Conservation (phyloP, 1,140 invertebrate genomes). For the Dolichoris vasculosae region DNA sequence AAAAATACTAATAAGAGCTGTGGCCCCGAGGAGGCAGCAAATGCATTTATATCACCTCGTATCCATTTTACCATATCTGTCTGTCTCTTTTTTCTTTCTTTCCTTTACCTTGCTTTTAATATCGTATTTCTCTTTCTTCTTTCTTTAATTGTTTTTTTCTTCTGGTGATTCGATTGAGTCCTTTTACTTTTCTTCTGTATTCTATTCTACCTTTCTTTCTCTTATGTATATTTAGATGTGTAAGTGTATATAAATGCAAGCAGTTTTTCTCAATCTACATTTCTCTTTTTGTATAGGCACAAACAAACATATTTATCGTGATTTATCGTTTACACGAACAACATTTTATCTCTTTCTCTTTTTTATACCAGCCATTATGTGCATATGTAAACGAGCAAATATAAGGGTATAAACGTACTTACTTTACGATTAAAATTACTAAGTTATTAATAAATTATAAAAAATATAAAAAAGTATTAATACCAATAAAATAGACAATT, state of each 20-base stretch:
- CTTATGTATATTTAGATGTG: neutral
- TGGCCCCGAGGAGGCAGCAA: slow-evolving; percentile 61
- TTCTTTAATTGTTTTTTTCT: slow-evolving; percentile 43
- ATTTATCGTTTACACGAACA: slow-evolving; percentile 73
- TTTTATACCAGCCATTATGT: slow-evolving; percentile 22
- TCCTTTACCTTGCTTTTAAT: slow-evolving; percentile 44
- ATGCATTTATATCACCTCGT: slow-evolving; percentile 49
- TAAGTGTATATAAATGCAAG: neutral
- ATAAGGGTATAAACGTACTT: slow-evolving; percentile 55
- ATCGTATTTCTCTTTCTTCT: slow-evolving; percentile 38
- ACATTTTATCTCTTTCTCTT: slow-evolving; percentile 54
- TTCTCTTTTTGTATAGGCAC: slow-evolving; percentile 65
- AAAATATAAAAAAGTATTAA: slow-evolving; percentile 60
- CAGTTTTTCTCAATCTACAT: slow-evolving; percentile 46
- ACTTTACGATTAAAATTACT: slow-evolving; percentile 65
- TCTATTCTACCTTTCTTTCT: slow-evolving; percentile 38
- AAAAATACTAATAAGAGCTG: slow-evolving; percentile 57
- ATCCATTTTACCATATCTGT: slow-evolving; percentile 55
- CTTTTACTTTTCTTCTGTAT: slow-evolving; percentile 34
- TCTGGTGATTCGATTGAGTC: slow-evolving; percentile 38
- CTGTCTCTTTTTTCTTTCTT: slow-evolving; percentile 47
- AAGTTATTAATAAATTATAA: slow-evolving; percentile 66
- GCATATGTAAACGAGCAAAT: slow-evolving; percentile 45
- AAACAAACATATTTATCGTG: slow-evolving; percentile 73
- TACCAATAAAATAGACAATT: too few relatives aligned